Base-by-base conservation (phyloP, 2,113 vertebrate genomes). In the Aldabrachelys gigantea region DNA sequence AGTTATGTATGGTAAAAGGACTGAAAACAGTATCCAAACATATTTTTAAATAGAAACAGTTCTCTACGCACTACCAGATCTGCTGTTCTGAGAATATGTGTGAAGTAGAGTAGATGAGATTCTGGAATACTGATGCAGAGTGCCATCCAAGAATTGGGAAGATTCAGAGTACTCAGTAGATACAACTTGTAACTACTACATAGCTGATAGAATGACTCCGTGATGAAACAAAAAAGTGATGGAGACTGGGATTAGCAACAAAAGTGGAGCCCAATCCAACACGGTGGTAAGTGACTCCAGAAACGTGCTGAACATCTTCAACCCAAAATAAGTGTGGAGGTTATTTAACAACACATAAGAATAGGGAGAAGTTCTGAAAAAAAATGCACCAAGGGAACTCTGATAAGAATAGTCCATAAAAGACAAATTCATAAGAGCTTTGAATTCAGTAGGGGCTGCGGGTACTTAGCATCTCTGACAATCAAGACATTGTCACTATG, bases 11-110 rank as follows among this genome's bases (percentile, higher is more conserved):
- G 53, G 92, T 93, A 84, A 95, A 83, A 80, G 80, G 17, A 17
- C 5, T 86, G 69, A 89, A 97, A 95, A 87, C 2, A 82, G n/a
- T 38, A 90, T 19, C 31, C 49, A 95, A 81, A 75, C 4, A 27
- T 38, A 69, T 86, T 89, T 93, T 93, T 53, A 95, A 78, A 92
- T 0, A 69, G 22, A 24, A 94, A 47, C 38, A 89, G 47, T 24
- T 88, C 89, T 91, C 75, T 69, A 91, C 35, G 27, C 38, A 89
- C 53, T 1, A 6, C 16, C 89, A 93, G 65, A 91, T 88, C 59
- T 89, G 50, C 14, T 89, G 78, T 27, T 91, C 24, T 86, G 35
- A 84, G 83, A 91, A 75, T 29, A 78, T 1, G 24, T 41, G 56
- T 9, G 54, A 21, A 2, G 4, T 2, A 56, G 31, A 81, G 38